Percentiles rank a stretch among this genome's conserved stretches.
phyloP scores from a whole-genome alignment of 2,797 vertebrate genomes.

The Cryptoblepharus egeriae region DNA sequence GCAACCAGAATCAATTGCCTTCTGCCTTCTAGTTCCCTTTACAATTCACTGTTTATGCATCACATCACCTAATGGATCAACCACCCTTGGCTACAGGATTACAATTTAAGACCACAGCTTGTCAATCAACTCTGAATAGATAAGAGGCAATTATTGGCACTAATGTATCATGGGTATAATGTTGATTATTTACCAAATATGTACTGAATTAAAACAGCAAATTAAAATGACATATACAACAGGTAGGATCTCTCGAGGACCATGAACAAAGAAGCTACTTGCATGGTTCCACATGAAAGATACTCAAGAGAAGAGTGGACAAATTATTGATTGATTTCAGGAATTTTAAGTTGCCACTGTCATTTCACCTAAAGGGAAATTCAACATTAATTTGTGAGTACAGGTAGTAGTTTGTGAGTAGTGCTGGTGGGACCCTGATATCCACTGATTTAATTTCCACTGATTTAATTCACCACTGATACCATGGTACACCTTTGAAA shows the following conservation, averaged over 20 bases:
- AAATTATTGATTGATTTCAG: neutral
- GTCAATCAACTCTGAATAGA: neutral
- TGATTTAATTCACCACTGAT: too few relatives aligned
- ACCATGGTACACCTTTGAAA: too few relatives aligned
- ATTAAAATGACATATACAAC: neutral
- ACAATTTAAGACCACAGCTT: conserved; percentile 22
- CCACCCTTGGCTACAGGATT: neutral
- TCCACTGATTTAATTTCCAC: too few relatives aligned
- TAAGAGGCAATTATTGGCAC: neutral
- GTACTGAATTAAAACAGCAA: neutral
- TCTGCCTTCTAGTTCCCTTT: too few relatives aligned
- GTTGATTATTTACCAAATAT: neutral
- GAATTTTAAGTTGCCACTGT: neutral
- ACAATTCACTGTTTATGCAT: too few relatives aligned
- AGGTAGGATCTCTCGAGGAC: too few relatives aligned
- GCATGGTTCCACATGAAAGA: neutral
- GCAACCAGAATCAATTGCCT: too few relatives aligned
- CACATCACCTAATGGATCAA: too few relatives aligned
- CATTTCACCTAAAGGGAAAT: neutral
- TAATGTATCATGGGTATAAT: neutral
- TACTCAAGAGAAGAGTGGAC: neutral
- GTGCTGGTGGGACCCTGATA: too few relatives aligned
- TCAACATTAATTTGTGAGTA: neutral
- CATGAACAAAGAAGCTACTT: neutral
- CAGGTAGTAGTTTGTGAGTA: too few relatives aligned